Conservation (phyloP, 2,797 vertebrate species). For the Sparidentex hasta region DNA sequence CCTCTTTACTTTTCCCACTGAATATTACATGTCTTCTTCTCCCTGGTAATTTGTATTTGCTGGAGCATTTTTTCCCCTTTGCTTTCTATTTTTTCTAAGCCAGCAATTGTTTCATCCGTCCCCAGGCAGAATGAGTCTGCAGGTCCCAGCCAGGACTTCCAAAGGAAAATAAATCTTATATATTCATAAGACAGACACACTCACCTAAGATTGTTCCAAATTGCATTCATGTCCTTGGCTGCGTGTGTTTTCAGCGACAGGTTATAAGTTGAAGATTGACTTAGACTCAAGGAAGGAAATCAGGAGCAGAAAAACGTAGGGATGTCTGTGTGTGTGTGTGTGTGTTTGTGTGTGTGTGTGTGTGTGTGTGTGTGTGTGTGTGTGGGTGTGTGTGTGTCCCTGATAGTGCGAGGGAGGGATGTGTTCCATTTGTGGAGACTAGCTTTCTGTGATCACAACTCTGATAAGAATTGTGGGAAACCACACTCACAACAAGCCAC, state of each 20-base stretch:
- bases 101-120: slow-evolving; percentile 73
- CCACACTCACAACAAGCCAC: slow-evolving; percentile 75
- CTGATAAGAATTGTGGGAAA: slow-evolving; percentile 82
- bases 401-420: slow-evolving; percentile 67
- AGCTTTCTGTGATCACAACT: slow-evolving; percentile 79
- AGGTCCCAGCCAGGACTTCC: slow-evolving; percentile 55
- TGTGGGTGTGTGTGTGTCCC: slow-evolving; percentile 27
- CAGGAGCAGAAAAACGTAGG: slow-evolving; percentile 62
- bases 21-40: slow-evolving; percentile 67
- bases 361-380: slow-evolving; percentile 23
- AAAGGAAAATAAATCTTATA: slow-evolving; percentile 60
- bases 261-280: slow-evolving; percentile 80
- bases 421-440: slow-evolving; percentile 79
- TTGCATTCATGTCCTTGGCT: slow-evolving; percentile 75
- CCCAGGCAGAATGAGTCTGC: slow-evolving; percentile 62
- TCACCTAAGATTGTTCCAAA: slow-evolving; percentile 81
- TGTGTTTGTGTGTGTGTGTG: slow-evolving; percentile 27
- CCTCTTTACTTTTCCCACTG: slow-evolving; percentile 59
- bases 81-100: slow-evolving; percentile 63
- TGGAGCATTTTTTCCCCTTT: slow-evolving; percentile 32
- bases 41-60: slow-evolving; percentile 56
- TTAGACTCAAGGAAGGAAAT: slow-evolving; percentile 73
- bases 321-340: slow-evolving; percentile 29
- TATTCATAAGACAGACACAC: slow-evolving; percentile 79
- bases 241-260: slow-evolving; percentile 53